A percentile compares a stretch with the other conserved stretches of the same genome.
phyloP scores from a whole-genome alignment of 1,140 invertebrate species.

The Platyscapa corneri region DNA sequence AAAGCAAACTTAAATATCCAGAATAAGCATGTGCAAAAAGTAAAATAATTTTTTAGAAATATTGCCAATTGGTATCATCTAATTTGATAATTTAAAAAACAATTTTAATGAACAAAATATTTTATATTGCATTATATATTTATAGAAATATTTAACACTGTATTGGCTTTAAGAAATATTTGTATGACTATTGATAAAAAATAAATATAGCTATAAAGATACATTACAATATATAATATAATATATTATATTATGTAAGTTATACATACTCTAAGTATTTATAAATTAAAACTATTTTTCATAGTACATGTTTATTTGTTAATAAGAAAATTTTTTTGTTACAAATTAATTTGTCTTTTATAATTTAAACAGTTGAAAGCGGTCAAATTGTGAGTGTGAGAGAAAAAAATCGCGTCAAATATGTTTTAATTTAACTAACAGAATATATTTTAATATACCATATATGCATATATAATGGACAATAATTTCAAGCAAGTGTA shows the following conservation, averaged over 20 bases:
- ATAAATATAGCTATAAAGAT: too few species aligned
- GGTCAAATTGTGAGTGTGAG: background rate
- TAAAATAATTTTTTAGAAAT: background rate
- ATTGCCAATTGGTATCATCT: too few species aligned
- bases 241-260: too few species aligned
- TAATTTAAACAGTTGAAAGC: background rate
- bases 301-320: background rate
- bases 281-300: too few species aligned
- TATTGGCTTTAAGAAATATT: too few species aligned
- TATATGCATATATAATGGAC: background rate
- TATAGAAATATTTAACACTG: too few species aligned
- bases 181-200: too few species aligned
- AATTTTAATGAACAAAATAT: too few species aligned
- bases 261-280: too few species aligned
- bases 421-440: background rate
- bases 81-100: too few species aligned
- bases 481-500: background rate
- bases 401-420: background rate
- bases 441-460: background rate
- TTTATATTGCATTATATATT: too few species aligned
- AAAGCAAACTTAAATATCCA: slow-evolving; percentile 9
- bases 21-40: background rate
- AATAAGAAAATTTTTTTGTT: background rate
- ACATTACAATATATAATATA: too few species aligned
- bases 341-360: background rate